These are phyloP conservation scores for Himalopsyche phryganea DNA, from an alignment of 1,140 invertebrate genomes.

Conservation along the genomic window DNA sequence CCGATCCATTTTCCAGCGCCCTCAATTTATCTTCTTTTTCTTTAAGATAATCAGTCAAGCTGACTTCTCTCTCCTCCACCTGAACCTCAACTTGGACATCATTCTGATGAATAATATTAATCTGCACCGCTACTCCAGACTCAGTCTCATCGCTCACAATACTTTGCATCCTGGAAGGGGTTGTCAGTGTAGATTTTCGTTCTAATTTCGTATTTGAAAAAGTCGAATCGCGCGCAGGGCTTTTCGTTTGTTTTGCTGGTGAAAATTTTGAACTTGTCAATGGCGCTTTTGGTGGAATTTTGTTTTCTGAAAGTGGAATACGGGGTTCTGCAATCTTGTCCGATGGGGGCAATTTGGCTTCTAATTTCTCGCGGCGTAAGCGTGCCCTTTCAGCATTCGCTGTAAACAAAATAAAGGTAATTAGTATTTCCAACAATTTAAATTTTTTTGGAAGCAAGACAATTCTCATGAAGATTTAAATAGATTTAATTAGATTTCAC, in stretches of 20 bases:
- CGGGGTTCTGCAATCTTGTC: constrained; percentile 45
- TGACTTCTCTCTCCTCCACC: constrained; percentile 46
- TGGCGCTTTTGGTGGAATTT: constrained; percentile 4
- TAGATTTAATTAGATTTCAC: no score
- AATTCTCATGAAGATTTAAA: no score
- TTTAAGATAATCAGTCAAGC: constrained; percentile 23
- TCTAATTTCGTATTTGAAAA: constrained; percentile 40
- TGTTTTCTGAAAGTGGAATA: constrained; percentile 45
- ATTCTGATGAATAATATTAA: constrained; percentile 50
- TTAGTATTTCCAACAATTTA: no score
- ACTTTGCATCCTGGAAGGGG: constrained; percentile 34
- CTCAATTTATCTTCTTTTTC: constrained; percentile 17
- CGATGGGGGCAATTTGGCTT: constrained; percentile 47
- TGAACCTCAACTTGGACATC: constrained; percentile 51
- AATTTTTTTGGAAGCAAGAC: no score
- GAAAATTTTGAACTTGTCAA: background rate
- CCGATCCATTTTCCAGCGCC: constrained; percentile 5
- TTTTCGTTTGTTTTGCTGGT: background rate
- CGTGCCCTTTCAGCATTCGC: constrained; percentile 51
- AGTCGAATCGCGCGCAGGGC: constrained; percentile 31
- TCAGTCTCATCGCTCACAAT: constrained; percentile 8
- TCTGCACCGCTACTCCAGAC: constrained; percentile 49
- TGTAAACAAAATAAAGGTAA: constrained; percentile 36
- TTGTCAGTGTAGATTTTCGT: constrained; percentile 42
- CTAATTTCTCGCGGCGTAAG: constrained; percentile 50